phyloP scores from a whole-genome alignment of 2,113 vertebrate genomes.

The Forbesichthys agassizii region DNA sequence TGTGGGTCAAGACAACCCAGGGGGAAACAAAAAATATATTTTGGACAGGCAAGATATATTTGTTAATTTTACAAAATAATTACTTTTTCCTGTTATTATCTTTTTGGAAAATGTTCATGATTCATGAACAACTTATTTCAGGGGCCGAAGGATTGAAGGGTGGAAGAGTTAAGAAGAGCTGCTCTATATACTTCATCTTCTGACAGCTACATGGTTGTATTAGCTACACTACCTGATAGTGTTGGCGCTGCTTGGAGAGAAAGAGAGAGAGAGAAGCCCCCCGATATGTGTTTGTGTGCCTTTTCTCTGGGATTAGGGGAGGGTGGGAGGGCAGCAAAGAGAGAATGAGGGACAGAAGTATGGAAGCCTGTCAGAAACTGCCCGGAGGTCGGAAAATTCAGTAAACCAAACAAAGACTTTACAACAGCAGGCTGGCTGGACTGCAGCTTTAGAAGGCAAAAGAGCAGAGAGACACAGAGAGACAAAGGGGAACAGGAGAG shows the following conservation, averaged over 20 bases:
- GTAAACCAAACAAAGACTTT: constrained; percentile 66
- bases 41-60: no score
- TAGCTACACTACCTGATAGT: no score
- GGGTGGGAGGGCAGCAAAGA: constrained; percentile 30
- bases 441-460: constrained; percentile 18
- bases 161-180: no score
- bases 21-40: no score
- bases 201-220: no score
- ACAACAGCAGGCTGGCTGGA: constrained; percentile 41
- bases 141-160: no score
- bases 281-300: constrained; percentile 39
- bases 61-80: no score
- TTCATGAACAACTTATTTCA: no score
- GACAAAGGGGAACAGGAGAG: constrained; percentile 6
- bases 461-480: constrained; percentile 27
- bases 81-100: no score
- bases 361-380: constrained; percentile 62
- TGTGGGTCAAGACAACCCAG: no score
- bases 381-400: constrained; percentile 73
- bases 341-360: constrained; percentile 51
- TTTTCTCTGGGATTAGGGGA: constrained; percentile 36
- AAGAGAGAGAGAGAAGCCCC: constrained; percentile 36
- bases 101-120: no score
- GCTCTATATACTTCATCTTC: no score
- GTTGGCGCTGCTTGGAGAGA: not conserved